phyloP scores from a whole-genome alignment of 2,888 invertebrate species.

The Drosophila melanosoma region DNA sequence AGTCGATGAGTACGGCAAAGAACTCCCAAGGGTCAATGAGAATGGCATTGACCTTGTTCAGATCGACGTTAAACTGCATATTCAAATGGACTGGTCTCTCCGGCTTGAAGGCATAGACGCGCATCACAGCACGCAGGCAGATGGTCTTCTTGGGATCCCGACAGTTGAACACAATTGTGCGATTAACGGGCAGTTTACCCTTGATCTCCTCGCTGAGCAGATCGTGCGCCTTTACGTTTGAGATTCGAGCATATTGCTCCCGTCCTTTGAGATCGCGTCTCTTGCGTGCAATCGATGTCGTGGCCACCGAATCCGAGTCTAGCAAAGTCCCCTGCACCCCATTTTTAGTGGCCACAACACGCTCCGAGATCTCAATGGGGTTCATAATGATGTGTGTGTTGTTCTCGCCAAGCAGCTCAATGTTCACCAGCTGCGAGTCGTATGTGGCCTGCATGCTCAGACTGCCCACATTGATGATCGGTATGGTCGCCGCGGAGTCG shows the following conservation, averaged over 20 bases:
- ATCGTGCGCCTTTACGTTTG: constrained; percentile 77
- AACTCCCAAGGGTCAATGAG: constrained; percentile 84
- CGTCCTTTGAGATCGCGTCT: constrained; percentile 76
- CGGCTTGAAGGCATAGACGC: constrained; percentile 81
- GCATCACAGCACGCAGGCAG: constrained; percentile 82
- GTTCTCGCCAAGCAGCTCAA: constrained; percentile 82
- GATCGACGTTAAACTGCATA: constrained; percentile 82
- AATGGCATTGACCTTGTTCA: constrained; percentile 83
- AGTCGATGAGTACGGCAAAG: constrained; percentile 82
- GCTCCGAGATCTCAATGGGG: constrained; percentile 32
- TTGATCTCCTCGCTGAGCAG: constrained; percentile 82
- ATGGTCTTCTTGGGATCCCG: constrained; percentile 80
- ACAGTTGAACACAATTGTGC: constrained; percentile 85
- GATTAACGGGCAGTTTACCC: constrained; percentile 82
- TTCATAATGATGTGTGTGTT: constrained; percentile 81
- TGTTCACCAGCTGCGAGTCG: constrained; percentile 76
- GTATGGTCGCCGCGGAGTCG: constrained; percentile 74
- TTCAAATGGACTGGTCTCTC: constrained; percentile 79
- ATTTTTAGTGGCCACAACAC: constrained; percentile 42
- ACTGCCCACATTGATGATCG: constrained; percentile 82
- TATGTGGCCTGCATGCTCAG: constrained; percentile 83
- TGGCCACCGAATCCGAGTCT: constrained; percentile 64
- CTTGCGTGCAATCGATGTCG: constrained; percentile 69
- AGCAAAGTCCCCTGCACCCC: constrained; percentile 53
- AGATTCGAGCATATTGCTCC: constrained; percentile 81